Percentiles rank a stretch among this genome's conserved stretches.
Conservation (phyloP, 2,797 vertebrate species). For the Scyliorhinus canicula region DNA sequence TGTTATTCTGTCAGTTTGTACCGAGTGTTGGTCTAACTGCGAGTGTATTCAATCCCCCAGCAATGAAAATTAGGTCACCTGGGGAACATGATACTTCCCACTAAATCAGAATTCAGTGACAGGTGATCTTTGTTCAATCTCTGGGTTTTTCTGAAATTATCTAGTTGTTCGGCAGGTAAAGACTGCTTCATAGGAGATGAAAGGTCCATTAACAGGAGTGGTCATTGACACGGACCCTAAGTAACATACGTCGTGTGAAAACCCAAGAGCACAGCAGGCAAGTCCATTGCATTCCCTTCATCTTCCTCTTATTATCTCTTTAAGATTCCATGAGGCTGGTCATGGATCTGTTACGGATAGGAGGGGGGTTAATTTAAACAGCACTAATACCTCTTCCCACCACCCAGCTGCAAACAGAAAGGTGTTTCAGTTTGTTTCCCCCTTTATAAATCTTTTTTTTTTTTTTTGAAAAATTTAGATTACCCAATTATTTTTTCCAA, state of each 20-base stretch:
- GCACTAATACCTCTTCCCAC: too few relatives aligned
- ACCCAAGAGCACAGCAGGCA: too few relatives aligned
- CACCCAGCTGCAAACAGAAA: too few relatives aligned
- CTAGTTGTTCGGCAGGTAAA: neutral
- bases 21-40: neutral
- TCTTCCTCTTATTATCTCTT: neutral
- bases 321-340: neutral
- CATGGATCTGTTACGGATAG: neutral
- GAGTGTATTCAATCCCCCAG: neutral
- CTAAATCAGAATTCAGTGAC: neutral
- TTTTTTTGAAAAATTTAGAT: too few relatives aligned
- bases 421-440: too few relatives aligned
- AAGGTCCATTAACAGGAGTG: neutral
- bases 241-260: neutral
- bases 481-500: too few relatives aligned
- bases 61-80: neutral
- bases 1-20: neutral
- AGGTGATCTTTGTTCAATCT: neutral
- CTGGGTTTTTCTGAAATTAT: neutral
- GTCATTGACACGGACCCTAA: neutral
- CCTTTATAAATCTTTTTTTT: too few relatives aligned
- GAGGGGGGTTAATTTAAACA: too few relatives aligned
- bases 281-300: neutral
- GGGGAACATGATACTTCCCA: neutral
- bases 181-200: neutral